phyloP scores from a whole-genome alignment of 2,113 vertebrate species.

The Rhinoptilus africanus region DNA sequence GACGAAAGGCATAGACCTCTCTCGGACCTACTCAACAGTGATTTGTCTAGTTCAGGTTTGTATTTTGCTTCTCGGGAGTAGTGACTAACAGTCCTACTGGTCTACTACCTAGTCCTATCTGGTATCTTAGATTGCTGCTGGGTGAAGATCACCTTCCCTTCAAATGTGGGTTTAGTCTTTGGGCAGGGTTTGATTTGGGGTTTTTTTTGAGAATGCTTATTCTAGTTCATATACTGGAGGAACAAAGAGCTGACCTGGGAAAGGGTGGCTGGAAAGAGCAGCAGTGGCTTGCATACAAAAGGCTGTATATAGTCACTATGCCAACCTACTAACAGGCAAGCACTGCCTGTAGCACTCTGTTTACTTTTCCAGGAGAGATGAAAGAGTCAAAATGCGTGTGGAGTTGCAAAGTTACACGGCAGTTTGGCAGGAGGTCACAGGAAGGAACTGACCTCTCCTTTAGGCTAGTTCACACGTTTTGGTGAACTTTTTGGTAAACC shows the following conservation, averaged over 20 bases:
- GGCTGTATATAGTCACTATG: background rate
- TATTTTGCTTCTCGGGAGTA: background rate
- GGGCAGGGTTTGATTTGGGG: background rate
- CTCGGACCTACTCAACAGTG: background rate
- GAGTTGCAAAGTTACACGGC: background rate
- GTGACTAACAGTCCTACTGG: background rate
- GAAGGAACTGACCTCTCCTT: background rate
- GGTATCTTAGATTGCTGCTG: background rate
- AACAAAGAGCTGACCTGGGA: background rate
- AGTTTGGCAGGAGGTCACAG: background rate
- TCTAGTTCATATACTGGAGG: background rate
- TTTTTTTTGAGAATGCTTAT: background rate
- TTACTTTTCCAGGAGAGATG: background rate
- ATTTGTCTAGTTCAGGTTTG: background rate
- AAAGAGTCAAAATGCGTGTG: background rate
- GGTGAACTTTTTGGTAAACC: background rate
- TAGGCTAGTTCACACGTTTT: background rate
- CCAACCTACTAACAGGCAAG: background rate
- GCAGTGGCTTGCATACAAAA: background rate
- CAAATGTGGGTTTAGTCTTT: background rate
- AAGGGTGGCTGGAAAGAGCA: background rate
- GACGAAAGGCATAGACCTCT: background rate
- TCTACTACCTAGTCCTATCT: background rate
- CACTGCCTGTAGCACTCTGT: rapidly evolving
- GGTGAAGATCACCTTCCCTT: background rate